Percentiles rank a stretch among this genome's conserved stretches.
phyloP scores from a whole-genome alignment of 2,113 vertebrate genomes.

The Rhipidura dahli region DNA sequence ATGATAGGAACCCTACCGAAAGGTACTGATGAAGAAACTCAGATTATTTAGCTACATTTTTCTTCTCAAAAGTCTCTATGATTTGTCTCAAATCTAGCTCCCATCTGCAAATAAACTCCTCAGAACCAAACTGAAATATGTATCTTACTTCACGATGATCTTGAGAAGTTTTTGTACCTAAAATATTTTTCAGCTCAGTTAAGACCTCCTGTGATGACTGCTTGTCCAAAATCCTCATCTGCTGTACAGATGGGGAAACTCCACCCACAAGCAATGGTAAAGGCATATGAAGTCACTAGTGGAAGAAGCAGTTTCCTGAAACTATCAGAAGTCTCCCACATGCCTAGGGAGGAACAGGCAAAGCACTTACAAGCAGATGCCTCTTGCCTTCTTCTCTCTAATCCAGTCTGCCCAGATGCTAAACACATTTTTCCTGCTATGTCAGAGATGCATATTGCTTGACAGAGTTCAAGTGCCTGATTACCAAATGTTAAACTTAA shows the following conservation, averaged over 20 bases:
- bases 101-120: not conserved
- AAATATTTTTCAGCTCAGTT: not conserved
- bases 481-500: not conserved
- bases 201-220: not conserved
- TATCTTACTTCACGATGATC: not conserved
- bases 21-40: not conserved
- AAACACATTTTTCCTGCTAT: not conserved
- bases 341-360: not conserved
- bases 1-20: not conserved
- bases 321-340: not conserved
- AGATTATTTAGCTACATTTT: not conserved
- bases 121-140: not conserved
- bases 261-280: not conserved
- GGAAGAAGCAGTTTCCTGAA: not conserved
- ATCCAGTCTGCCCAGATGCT: not conserved
- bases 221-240: not conserved
- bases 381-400: not conserved
- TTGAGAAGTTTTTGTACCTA: not conserved
- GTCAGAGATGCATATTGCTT: not conserved
- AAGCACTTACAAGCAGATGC: not conserved
- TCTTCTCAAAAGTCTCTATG: not conserved
- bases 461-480: not conserved
- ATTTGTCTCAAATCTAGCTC: not conserved
- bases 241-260: not conserved
- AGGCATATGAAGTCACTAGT: not conserved